Evolutionary conservation across 53 echinoderm and acorn worm genomes (phyloP).

Genomic region (Actinopyga echinites): DNA sequence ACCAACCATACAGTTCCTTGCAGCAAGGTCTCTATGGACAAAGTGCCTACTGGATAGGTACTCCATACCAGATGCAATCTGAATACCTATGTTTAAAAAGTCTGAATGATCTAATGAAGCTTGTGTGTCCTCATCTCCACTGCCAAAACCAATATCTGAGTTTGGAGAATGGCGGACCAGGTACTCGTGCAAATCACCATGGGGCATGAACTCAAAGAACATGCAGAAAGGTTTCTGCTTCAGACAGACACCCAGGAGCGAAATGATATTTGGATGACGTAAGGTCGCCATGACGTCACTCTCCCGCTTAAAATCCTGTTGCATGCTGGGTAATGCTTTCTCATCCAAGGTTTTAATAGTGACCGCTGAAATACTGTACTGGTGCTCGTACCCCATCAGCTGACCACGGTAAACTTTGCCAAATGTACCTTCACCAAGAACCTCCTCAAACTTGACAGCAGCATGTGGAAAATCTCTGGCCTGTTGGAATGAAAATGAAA

Average conservation of each 20-base stretch:
- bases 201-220: conserved; percentile 94
- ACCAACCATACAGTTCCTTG: conserved; percentile 98
- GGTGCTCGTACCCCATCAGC: conserved; percentile 86
- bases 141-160: conserved; percentile 94
- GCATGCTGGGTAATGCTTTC: conserved; percentile 72
- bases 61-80: conserved; percentile 97
- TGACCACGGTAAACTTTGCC: conserved; percentile 91
- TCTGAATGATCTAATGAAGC: conserved; percentile 92
- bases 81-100: conserved; percentile 84
- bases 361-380: conserved; percentile 81
- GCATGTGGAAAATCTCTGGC: conserved; percentile 86
- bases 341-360: conserved; percentile 87
- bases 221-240: conserved; percentile 82
- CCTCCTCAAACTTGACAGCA: conserved; percentile 89
- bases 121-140: conserved; percentile 92
- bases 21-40: conserved; percentile 93
- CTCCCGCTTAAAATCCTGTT: conserved; percentile 87
- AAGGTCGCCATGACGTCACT: conserved; percentile 89
- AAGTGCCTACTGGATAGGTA: conserved; percentile 90
- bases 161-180: conserved; percentile 94
- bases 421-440: conserved; percentile 94
- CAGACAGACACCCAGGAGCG: conserved; percentile 81
- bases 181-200: conserved; percentile 97
- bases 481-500: conserved; percentile 46
- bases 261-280: conserved; percentile 89